Conservation (phyloP, 2,888 invertebrate genomes). For the Rhagium mordax region DNA sequence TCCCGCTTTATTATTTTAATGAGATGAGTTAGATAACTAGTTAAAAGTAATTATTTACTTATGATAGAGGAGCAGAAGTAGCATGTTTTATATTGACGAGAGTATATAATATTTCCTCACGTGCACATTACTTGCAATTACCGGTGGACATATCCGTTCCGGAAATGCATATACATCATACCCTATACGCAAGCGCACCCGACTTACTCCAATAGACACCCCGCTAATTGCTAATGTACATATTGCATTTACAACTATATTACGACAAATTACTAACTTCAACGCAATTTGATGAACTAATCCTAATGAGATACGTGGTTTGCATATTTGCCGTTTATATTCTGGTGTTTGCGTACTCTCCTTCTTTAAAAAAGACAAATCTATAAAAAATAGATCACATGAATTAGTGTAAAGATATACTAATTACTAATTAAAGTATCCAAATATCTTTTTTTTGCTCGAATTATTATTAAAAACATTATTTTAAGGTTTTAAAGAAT, state of each 20-base stretch:
- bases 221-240: slow-evolving; percentile 60
- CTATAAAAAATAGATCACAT: not conserved
- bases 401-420: not conserved
- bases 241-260: slow-evolving; percentile 59
- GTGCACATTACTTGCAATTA: slow-evolving; percentile 67
- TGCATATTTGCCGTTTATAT: slow-evolving; percentile 35
- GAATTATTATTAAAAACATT: too few species aligned
- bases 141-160: slow-evolving; percentile 68
- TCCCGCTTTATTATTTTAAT: not conserved
- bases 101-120: slow-evolving; percentile 20
- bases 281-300: slow-evolving; percentile 48
- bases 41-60: not conserved
- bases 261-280: slow-evolving; percentile 54
- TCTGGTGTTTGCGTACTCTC: not conserved
- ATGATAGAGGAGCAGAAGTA: not conserved
- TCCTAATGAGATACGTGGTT: slow-evolving; percentile 49
- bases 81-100: not conserved
- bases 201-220: slow-evolving; percentile 53
- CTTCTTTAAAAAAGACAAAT: not conserved
- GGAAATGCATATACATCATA: slow-evolving; percentile 66
- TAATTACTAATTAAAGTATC: not conserved
- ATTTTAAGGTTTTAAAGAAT: too few species aligned
- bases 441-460: too few species aligned
- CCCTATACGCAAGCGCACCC: slow-evolving; percentile 62
- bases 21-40: too few species aligned